Percentiles rank a stretch among this genome's conserved stretches.
phyloP scores from a whole-genome alignment of 2,113 vertebrate genomes.

The Chaetorhynchus papuensis region DNA sequence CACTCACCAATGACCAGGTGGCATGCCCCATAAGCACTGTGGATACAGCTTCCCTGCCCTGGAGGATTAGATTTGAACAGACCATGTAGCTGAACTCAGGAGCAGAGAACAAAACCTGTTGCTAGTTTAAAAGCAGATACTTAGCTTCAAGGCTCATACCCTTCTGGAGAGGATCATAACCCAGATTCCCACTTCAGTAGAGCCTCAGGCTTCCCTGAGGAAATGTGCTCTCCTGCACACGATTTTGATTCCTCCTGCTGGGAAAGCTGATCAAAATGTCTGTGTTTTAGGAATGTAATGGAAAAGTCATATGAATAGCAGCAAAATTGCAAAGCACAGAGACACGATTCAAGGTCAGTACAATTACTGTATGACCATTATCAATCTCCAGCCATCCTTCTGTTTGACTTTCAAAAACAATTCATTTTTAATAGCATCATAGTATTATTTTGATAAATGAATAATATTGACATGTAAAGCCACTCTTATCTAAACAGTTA shows the following conservation, averaged over 20 bases:
- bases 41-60: not conserved
- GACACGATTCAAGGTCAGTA: fast-evolving
- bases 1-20: not conserved
- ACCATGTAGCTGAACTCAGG: not conserved
- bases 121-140: not conserved
- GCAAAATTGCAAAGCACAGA: not conserved
- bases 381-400: not conserved
- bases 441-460: not conserved
- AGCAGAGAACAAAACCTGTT: not conserved
- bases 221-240: not conserved
- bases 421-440: not conserved
- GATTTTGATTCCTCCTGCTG: not conserved
- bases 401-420: not conserved
- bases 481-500: not conserved
- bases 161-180: not conserved
- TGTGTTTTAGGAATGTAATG: not conserved
- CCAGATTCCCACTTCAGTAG: not conserved
- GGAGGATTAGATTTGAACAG: not conserved
- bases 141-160: not conserved
- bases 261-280: not conserved
- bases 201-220: not conserved
- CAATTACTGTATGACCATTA: not conserved
- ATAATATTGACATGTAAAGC: not conserved
- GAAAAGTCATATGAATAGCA: not conserved
- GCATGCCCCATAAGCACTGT: too few relatives aligned